A percentile compares a stretch with the other conserved stretches of the same genome.
Evolutionary conservation across 2,888 invertebrate species (phyloP).

Genomic region (Ormia ochracea): DNA sequence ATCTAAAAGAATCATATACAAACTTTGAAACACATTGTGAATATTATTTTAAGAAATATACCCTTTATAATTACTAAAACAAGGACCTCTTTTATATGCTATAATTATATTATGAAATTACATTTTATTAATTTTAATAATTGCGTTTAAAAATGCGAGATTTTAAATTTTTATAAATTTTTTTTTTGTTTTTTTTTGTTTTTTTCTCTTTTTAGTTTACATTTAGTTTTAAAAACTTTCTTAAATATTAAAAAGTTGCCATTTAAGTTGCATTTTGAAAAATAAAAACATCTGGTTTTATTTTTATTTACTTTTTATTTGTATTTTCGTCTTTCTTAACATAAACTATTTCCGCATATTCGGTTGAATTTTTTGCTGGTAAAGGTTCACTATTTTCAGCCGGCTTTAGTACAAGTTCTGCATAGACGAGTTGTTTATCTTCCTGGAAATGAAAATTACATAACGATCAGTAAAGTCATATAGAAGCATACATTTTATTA

Average conservation of each 20-base stretch:
- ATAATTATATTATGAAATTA: not conserved
- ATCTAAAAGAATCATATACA: too few relatives aligned
- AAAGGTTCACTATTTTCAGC: slow-evolving; percentile 71
- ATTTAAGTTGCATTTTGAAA: slow-evolving; percentile 21
- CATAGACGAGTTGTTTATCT: slow-evolving; percentile 84
- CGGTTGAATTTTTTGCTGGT: slow-evolving; percentile 81
- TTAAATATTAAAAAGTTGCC: slow-evolving; percentile 35
- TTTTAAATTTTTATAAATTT: slow-evolving; percentile 7
- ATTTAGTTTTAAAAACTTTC: slow-evolving; percentile 57
- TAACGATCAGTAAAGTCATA: not conserved
- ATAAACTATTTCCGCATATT: slow-evolving; percentile 90
- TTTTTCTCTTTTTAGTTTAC: slow-evolving; percentile 46
- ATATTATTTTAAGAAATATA: too few relatives aligned
- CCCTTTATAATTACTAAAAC: too few relatives aligned
- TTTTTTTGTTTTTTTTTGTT: slow-evolving; percentile 19
- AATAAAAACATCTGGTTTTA: not conserved
- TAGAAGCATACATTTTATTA: not conserved
- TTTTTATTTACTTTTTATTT: slow-evolving; percentile 27
- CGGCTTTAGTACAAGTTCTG: slow-evolving; percentile 82
- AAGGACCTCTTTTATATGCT: not conserved
- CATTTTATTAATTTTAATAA: slow-evolving; percentile 2
- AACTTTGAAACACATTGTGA: too few relatives aligned
- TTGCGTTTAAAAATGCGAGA: slow-evolving; percentile 43
- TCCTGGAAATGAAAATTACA: slow-evolving; percentile 73
- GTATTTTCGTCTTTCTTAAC: slow-evolving; percentile 70